A percentile compares a stretch with the other conserved stretches of the same genome.
phyloP scores from a whole-genome alignment of 2,797 vertebrate species.

The Brachyrhaphis roseni region DNA sequence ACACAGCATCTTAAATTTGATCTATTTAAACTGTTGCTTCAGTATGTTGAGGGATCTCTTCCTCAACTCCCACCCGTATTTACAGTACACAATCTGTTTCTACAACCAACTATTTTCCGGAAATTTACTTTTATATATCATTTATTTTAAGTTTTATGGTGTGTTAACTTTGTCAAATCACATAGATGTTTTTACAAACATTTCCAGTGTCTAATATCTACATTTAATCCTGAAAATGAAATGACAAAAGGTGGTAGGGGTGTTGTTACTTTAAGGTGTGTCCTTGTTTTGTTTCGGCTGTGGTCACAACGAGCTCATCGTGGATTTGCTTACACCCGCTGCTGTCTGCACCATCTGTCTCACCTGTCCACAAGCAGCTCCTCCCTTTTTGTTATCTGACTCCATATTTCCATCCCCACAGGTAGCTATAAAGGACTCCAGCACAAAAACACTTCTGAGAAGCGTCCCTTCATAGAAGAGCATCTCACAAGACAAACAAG shows the following conservation, averaged over 20 bases:
- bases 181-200: not conserved
- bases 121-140: not conserved
- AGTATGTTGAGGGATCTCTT: conserved; percentile 19
- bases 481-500: not conserved
- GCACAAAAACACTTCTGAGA: conserved; percentile 12
- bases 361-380: conserved; percentile 50
- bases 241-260: not conserved
- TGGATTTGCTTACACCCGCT: conserved; percentile 51
- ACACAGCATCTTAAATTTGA: not conserved
- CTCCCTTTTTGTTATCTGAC: conserved; percentile 48
- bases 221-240: conserved; percentile 7
- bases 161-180: not conserved
- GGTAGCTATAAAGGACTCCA: conserved; percentile 44
- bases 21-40: conserved; percentile 13
- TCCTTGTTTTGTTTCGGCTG: conserved; percentile 56
- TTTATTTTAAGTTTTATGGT: not conserved
- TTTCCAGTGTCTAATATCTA: not conserved
- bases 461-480: conserved; percentile 7
- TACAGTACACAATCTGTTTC: not conserved
- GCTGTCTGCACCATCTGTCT: conserved; percentile 34
- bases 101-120: not conserved
- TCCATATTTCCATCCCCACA: conserved; percentile 11
- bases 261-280: conserved; percentile 51
- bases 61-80: conserved; percentile 20
- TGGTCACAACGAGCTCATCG: conserved; percentile 29